Percentiles rank a stretch among this genome's conserved stretches.
These are phyloP conservation scores for Apamea crenata DNA, from an alignment of 2,888 invertebrate species.

Conservation along the genomic window DNA sequence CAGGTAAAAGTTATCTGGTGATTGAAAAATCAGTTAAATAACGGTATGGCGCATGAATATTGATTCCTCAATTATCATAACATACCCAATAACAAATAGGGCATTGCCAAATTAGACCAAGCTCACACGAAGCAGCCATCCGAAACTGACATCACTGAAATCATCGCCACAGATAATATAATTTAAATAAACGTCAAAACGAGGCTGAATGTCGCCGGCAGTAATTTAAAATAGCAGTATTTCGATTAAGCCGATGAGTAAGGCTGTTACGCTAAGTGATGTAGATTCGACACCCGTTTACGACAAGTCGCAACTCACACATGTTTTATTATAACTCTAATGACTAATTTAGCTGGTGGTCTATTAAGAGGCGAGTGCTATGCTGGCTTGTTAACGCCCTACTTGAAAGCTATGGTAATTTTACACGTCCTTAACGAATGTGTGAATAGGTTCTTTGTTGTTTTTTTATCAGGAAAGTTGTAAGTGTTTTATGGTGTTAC, in stretches of 20 bases:
- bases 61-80: background rate
- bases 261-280: constrained; percentile 57
- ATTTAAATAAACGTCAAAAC: constrained; percentile 46
- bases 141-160: constrained; percentile 25
- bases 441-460: constrained; percentile 54
- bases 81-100: background rate
- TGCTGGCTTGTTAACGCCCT: constrained; percentile 69
- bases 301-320: constrained; percentile 38
- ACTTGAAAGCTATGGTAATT: constrained; percentile 83
- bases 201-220: constrained; percentile 25
- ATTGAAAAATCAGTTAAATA: background rate
- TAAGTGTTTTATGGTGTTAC: constrained; percentile 55
- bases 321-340: constrained; percentile 59
- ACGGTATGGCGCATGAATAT: background rate
- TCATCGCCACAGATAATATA: constrained; percentile 29
- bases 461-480: constrained; percentile 40
- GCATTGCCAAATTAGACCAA: background rate
- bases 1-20: too few relatives aligned
- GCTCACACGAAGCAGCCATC: background rate
- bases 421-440: constrained; percentile 70
- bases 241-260: constrained; percentile 46
- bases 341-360: constrained; percentile 51
- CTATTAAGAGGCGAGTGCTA: constrained; percentile 58
- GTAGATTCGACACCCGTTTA: constrained; percentile 54
- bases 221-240: constrained; percentile 47